A percentile compares a stretch with the other conserved stretches of the same genome.
Evolutionary conservation across 2,797 vertebrate genomes (phyloP).

Genomic region (Spea hammondii): DNA sequence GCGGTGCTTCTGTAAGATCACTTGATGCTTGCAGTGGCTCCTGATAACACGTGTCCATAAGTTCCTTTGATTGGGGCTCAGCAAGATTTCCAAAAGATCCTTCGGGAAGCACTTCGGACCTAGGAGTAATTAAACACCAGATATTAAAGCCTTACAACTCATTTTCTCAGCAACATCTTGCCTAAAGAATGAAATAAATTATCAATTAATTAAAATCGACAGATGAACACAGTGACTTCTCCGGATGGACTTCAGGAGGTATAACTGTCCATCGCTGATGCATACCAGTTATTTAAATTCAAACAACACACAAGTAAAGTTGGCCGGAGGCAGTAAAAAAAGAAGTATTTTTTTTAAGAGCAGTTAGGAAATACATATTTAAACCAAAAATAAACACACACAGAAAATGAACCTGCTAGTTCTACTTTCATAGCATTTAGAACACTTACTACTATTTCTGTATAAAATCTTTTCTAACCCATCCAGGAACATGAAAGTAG

Average conservation of each 20-base stretch:
- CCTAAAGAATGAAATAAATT: not conserved
- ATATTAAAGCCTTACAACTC: not conserved
- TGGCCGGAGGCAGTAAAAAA: not conserved
- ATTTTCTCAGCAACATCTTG: not conserved
- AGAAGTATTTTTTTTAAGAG: too few species aligned
- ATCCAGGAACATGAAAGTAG: not conserved
- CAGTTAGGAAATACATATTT: not conserved
- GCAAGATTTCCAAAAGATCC: slow-evolving; percentile 56
- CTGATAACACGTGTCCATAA: slow-evolving; percentile 34
- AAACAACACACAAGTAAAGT: not conserved
- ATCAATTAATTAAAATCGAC: too few species aligned
- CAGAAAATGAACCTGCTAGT: not conserved
- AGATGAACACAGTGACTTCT: too few species aligned
- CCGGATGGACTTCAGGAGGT: too few species aligned
- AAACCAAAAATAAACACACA: not conserved
- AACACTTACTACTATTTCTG: not conserved
- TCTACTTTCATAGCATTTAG: not conserved
- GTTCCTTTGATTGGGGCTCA: slow-evolving; percentile 56
- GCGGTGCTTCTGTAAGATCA: not conserved
- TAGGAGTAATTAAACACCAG: slow-evolving; percentile 45
- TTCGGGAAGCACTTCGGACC: slow-evolving; percentile 67
- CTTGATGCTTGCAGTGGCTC: slow-evolving; percentile 2
- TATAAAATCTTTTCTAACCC: not conserved
- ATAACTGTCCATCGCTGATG: too few species aligned
- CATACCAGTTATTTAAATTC: too few species aligned